phyloP scores from a whole-genome alignment of 2,888 invertebrate species.

The Stenichneumon culpator region DNA sequence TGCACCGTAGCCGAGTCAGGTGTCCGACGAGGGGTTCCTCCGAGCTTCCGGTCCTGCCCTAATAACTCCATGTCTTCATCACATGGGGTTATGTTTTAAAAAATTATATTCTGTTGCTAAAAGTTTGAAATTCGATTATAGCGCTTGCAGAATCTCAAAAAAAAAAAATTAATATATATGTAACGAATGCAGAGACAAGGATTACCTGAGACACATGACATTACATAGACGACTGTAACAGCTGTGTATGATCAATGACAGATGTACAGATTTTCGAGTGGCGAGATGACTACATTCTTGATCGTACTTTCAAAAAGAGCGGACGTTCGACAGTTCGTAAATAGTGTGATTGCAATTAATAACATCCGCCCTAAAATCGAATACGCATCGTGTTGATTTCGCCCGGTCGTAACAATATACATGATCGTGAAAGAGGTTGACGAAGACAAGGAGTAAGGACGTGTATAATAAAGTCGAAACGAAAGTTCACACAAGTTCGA shows the following conservation, averaged over 20 bases:
- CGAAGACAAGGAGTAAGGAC: neutral
- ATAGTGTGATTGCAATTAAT: no score
- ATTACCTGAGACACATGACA: neutral
- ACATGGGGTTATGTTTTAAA: neutral
- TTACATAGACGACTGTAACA: no score
- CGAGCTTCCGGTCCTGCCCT: conserved; percentile 50
- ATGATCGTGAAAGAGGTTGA: neutral
- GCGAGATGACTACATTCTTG: no score
- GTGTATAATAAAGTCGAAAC: conserved; percentile 1
- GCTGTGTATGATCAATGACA: no score
- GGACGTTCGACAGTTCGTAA: no score
- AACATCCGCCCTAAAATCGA: no score
- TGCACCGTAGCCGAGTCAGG: conserved; percentile 43
- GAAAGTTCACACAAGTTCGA: neutral
- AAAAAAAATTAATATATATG: no score
- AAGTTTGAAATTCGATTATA: neutral
- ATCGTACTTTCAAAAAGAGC: no score
- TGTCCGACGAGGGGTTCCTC: conserved; percentile 45
- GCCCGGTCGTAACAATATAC: neutral
- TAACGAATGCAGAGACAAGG: no score
- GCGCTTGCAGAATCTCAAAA: no score
- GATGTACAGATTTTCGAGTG: no score
- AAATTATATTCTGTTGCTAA: neutral
- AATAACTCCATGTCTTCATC: conserved; percentile 1
- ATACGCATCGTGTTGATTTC: no score